A percentile compares a stretch with the other conserved stretches of the same genome.
Evolutionary conservation across 1,140 invertebrate species (phyloP).

Genomic region (Zaprionus camerounensis): DNA sequence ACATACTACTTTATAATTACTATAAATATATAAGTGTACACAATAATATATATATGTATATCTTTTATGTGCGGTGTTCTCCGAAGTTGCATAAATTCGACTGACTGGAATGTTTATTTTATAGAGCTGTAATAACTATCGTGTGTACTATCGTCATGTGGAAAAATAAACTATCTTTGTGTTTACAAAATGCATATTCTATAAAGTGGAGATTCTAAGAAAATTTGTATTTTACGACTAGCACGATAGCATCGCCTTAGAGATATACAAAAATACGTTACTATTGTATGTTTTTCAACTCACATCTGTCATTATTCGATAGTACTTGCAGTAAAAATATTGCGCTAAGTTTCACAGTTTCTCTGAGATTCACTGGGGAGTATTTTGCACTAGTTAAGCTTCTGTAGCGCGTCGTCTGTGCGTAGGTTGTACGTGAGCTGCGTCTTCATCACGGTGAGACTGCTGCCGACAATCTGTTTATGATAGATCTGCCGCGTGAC

Average conservation of each 20-base stretch:
- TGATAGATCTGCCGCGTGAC: conserved; percentile 81
- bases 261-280: conserved; percentile 2
- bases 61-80: conserved; percentile 13
- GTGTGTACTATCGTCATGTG: neutral
- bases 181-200: neutral
- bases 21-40: conserved; percentile 4
- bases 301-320: neutral
- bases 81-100: neutral
- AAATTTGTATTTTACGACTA: neutral
- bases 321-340: conserved; percentile 36
- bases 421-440: conserved; percentile 68
- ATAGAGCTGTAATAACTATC: neutral
- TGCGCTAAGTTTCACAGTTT: conserved; percentile 58
- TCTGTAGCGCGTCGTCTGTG: conserved; percentile 60
- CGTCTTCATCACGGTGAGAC: conserved; percentile 76
- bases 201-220: neutral
- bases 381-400: conserved; percentile 62
- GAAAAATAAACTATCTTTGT: neutral
- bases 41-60: neutral
- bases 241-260: neutral
- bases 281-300: neutral
- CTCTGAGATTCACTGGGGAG: conserved; percentile 41
- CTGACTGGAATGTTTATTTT: neutral
- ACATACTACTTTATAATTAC: neutral
- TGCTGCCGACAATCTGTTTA: conserved; percentile 80